Conservation (phyloP, 1,140 invertebrate species). For the Drosophila watanabei region DNA sequence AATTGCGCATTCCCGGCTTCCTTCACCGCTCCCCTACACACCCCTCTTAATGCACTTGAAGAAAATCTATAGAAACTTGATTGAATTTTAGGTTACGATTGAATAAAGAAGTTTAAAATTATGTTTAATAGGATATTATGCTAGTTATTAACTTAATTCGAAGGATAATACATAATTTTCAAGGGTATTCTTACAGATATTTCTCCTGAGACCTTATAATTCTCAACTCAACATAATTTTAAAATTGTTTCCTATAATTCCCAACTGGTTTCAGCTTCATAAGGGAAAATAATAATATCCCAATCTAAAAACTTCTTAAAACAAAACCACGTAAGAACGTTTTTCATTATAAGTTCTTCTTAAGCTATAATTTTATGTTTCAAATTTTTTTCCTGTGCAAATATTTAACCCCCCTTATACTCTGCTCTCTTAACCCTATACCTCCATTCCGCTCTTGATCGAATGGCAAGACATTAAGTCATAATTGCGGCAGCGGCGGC, state of each 20-base stretch:
- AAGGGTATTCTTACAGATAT: rapidly evolving
- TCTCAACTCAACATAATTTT: not conserved
- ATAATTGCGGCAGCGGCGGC: conserved; percentile 42
- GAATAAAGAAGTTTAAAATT: not conserved
- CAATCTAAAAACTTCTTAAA: no score
- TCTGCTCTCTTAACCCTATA: not conserved
- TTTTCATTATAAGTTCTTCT: not conserved
- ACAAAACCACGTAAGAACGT: not conserved
- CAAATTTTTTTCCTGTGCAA: not conserved
- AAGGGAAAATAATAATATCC: not conserved
- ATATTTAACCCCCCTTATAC: not conserved
- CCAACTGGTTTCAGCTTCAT: not conserved
- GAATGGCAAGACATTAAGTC: conserved; percentile 62
- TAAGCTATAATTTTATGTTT: no score
- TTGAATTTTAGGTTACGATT: not conserved
- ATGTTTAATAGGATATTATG: not conserved
- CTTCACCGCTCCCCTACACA: not conserved
- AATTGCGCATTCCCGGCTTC: conserved; percentile 62
- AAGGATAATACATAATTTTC: no score
- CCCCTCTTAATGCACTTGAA: not conserved
- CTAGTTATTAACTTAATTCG: not conserved
- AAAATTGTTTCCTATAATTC: not conserved
- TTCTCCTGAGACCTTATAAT: not conserved
- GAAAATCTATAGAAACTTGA: not conserved
- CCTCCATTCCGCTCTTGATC: conserved; percentile 37